Base-by-base conservation (phyloP, 1,140 invertebrate species). In the Leptinotarsa texana region DNA sequence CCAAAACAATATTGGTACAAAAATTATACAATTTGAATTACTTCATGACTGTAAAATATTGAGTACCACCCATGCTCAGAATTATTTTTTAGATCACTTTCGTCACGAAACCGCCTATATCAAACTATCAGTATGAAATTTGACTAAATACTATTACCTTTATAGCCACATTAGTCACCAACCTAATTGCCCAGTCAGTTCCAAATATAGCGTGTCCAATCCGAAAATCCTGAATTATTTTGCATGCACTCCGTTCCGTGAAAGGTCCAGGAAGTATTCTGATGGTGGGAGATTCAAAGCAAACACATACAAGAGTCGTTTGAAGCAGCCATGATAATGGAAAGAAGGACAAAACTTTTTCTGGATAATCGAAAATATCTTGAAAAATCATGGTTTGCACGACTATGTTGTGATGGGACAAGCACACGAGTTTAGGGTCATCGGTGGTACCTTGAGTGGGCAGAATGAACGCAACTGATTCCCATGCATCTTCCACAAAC, bases 221-320 rank as follows among this genome's bases (percentile, higher is more conserved):
- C 27, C 76, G 63, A 49, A 81, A 79, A 71, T 82, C 80, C 22
- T 82, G 79, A 2, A 81, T 80, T 27, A 80, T 65, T 69, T 80
- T 80, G 47, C 80, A 82, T 22, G 77, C 77, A 15, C 63, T 70
- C n/a, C 80, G 72, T 73, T 83, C 80, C 4, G 74, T 73, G 49
- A 82, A 83, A 49, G 71, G 42, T 0, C 74, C 71, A 13, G 78
- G 74, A 71, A 81, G 69, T 4, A 83, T 78, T 57, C 74, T 65
- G 0, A 76, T 77, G 0, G 78, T 33, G 18, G 49, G 63, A 17
- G 47, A 74, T 48, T 82, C 77, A 15, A 80, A 76, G n/a, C 75
- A 82, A 3, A 73, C 13, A 73, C 80, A 83, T 27, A 63, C 47
- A 4, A 80, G 18, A 24, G 81, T 42, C 4, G 79, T 73, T 61